Base-by-base conservation (phyloP, 1,140 invertebrate genomes). In the Meloidogyne floridensis region DNA sequence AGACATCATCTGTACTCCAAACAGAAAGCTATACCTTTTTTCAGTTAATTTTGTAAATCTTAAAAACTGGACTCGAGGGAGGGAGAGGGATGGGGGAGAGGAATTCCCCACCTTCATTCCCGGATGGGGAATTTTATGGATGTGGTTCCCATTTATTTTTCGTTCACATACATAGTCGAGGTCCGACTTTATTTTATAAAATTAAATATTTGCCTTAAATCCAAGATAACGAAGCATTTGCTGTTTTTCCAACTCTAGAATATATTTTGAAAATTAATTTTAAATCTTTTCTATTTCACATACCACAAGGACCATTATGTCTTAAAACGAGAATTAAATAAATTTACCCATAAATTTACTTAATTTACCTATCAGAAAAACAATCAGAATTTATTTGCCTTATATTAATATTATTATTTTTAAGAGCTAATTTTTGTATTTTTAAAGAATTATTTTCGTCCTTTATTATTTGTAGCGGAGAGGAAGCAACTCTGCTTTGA, bases 181-280 rank as follows among this genome's bases (percentile, higher is more conserved):
- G n/a, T n/a, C n/a, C n/a, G n/a, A n/a, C n/a, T n/a, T n/a, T n/a
- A 51, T 51, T 51, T 51, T 51, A 51, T 4, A 51, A 51, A 3
- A 84, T 18, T 8, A 59, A 32, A 75, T 82, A 71, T 69, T 32
- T 75, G 86, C 87, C 80, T 90, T 88, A 76, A 87, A 89, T 78
- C 88, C 88, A 43, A 89, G 75, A 81, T 84, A 85, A 47, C 43
- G 43, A 47, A 47, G 43, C 43, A 47, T 47, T 77, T 47, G 43
- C 6, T 47, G 43, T 47, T 6, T 47, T 47, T 47, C 43, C 43
- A 88, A 77, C 86, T 82, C 87, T 88, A 71, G 18, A 87, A 84
- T n/a, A n/a, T n/a, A 84, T 11, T 72, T 59, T 51, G 4, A 7
- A 47, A 47, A 47, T 47, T n/a, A n/a, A 47, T 6, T 47, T 47